Base-by-base conservation (phyloP, 2,113 vertebrate species). In the Anarhynchus alexandrinus region DNA sequence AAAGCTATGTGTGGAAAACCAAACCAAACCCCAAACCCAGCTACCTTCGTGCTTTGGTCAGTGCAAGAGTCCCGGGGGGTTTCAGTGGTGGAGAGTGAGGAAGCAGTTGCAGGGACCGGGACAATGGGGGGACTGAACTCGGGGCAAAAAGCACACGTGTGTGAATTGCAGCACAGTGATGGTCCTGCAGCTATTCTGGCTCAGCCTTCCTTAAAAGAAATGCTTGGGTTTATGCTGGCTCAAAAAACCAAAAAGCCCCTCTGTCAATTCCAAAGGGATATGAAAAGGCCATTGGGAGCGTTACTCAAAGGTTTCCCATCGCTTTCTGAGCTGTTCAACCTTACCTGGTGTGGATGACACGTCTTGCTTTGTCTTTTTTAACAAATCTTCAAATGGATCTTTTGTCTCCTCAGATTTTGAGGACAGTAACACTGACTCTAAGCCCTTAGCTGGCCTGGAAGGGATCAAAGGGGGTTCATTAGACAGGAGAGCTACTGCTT, bases 221-320 rank as follows among this genome's bases (percentile, higher is more conserved):
- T 72, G 79, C 59, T 84, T 57, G 55, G 57, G 18, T 84, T 82
- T 82, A 78, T 71, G 89, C 80, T 94, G 96, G 94, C 92, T 96
- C 89, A 94, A 96, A 92, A 91, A 82, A 69, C 17, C 1, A 25
- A 42, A 67, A 62, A 59, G 42, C 3, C 34, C 54, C 86, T 90
- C 86, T 87, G 70, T 54, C 86, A 51, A 26, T 85, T 69, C 91
- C 91, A 51, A 72, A 74, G 80, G 85, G 74, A 65, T 70, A 47
- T 30, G 73, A 17, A 27, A 64, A 82, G 77, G 51, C 69, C 61
- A 10, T 15, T 1, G 6, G 72, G n/a, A 2, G 8, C 0, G 2
- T 98, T 95, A 98, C 97, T 99, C 99, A 84, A 99, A 99, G 21
- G 99, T 99, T 96, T 99, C 99, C 99, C 99, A 99, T 74, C 97